Percentiles rank a stretch among this genome's conserved stretches.
phyloP scores from a whole-genome alignment of 35 echinoderm and acorn worm species.

The Hemicentrotus pulcherrimus region DNA sequence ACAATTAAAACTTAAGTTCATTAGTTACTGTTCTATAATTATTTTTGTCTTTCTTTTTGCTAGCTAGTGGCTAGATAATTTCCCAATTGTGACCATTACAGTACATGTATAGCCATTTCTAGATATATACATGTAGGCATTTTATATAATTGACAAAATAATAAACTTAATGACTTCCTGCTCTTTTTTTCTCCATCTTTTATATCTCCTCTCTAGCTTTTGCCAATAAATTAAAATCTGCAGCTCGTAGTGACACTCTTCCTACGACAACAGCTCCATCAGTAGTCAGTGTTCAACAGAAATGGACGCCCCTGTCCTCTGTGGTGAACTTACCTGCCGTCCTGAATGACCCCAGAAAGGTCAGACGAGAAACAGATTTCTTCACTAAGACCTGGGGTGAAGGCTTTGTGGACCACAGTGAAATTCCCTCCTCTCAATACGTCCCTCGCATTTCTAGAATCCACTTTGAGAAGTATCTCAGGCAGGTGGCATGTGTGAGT shows the following conservation, averaged over 20 bases:
- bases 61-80: too few relatives aligned
- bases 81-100: too few relatives aligned
- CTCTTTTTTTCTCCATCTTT: conserved; percentile 14
- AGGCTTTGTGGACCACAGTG: conserved; percentile 79
- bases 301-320: conserved; percentile 92
- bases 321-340: conserved; percentile 89
- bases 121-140: not conserved
- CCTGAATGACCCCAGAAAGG: conserved; percentile 95
- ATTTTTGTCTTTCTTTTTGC: too few relatives aligned
- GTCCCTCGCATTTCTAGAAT: conserved; percentile 84
- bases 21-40: too few relatives aligned
- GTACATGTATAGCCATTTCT: not conserved
- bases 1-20: too few relatives aligned
- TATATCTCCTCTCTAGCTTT: conserved; percentile 30
- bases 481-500: conserved; percentile 83
- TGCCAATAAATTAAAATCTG: conserved; percentile 45
- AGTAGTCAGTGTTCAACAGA: conserved; percentile 69
- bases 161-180: not conserved
- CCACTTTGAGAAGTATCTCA: conserved; percentile 89
- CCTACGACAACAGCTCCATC: conserved; percentile 50
- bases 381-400: conserved; percentile 99
- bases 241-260: conserved; percentile 31
- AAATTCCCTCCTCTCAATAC: conserved; percentile 81
- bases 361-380: conserved; percentile 87
- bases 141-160: not conserved